A percentile compares a stretch with the other conserved stretches of the same genome.
Conservation (phyloP, 2,888 invertebrate genomes). For the Nycteola revayana region DNA sequence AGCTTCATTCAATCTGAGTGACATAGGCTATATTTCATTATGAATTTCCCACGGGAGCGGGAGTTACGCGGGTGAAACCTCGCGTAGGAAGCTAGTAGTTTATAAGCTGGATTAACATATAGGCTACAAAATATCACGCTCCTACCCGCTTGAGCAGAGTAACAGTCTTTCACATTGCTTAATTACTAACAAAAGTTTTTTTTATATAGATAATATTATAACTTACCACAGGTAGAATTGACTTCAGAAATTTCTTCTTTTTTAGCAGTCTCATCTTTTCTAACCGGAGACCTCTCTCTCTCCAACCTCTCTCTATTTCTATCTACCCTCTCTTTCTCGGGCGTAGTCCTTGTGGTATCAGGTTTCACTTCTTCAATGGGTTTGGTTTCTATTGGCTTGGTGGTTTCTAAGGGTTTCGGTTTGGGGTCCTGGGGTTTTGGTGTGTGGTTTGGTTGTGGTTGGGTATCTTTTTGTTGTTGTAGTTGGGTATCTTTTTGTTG, state of each 20-base stretch:
- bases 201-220: too few relatives aligned
- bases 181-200: too few relatives aligned
- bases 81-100: too few relatives aligned
- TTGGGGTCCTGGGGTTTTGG: slow-evolving; percentile 15
- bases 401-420: slow-evolving; percentile 7
- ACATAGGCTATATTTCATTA: too few relatives aligned
- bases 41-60: too few relatives aligned
- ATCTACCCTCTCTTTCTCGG: slow-evolving; percentile 33
- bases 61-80: too few relatives aligned
- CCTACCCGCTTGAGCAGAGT: too few relatives aligned
- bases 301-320: slow-evolving; percentile 16
- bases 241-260: slow-evolving; percentile 50
- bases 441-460: slow-evolving; percentile 22
- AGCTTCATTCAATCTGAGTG: too few relatives aligned
- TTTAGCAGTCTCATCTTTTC: slow-evolving; percentile 38
- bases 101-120: too few relatives aligned
- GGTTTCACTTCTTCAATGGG: slow-evolving; percentile 24
- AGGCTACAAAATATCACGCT: too few relatives aligned
- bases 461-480: slow-evolving; percentile 28
- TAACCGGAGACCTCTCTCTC: slow-evolving; percentile 43
- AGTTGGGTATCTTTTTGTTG: slow-evolving; percentile 28
- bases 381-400: slow-evolving; percentile 13
- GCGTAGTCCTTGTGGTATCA: slow-evolving; percentile 53
- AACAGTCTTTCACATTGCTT: too few relatives aligned
- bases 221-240: slow-evolving; percentile 70